Evolutionary conservation across 2,888 invertebrate genomes (phyloP), one percentile per base, ranked within the genome.

Genomic region (Nemotelus pantherinus): DNA sequence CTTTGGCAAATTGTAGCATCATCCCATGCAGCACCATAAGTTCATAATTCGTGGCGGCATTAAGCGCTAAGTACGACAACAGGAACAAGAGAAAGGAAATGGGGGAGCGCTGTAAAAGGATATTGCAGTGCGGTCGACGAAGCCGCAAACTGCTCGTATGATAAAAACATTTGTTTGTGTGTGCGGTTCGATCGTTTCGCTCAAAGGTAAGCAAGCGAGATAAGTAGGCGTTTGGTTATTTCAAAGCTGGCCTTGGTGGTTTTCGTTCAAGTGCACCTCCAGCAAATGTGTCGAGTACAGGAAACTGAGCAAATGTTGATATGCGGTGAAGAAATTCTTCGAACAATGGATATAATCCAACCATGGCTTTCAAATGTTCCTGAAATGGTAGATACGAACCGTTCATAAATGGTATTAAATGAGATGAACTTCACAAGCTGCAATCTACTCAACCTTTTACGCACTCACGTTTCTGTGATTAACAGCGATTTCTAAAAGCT

Each of bases 141-240:
- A 67, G 41, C 67, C 65, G n/a, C 67, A 67, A n/a, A 5, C 25
- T 57, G 10, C 3, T 25, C 57, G 25, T 57, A 64, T 2, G 25
- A 7, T 57, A 25, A 25, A 25, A 7, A 39, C 7, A 7, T 41
- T 48, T 44, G 67, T 67, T 48, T 50, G 67, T 25, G 50, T 67
- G 67, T 39, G n/a, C 67, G 3, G n/a, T 67, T 67, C 44, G 57
- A 57, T 57, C 57, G 5, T 57, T 57, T 10, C n/a, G 5, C 10
- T 57, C 7, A 25, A 25, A 3, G 10, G 57, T 9, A 25, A 57
- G 10, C 57, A 57, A 4, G 57, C 10, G 57, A 44, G 41, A 67
- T n/a, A 43, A 44, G 48, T 7, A 67, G 67, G 67, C 67, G 67
- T 67, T 48, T 67, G 6, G 67, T 48, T 47, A 25, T 25, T 67